A percentile compares a stretch with the other conserved stretches of the same genome.
phyloP scores from a whole-genome alignment of 2,797 vertebrate genomes.

The Linurgus olivaceus region DNA sequence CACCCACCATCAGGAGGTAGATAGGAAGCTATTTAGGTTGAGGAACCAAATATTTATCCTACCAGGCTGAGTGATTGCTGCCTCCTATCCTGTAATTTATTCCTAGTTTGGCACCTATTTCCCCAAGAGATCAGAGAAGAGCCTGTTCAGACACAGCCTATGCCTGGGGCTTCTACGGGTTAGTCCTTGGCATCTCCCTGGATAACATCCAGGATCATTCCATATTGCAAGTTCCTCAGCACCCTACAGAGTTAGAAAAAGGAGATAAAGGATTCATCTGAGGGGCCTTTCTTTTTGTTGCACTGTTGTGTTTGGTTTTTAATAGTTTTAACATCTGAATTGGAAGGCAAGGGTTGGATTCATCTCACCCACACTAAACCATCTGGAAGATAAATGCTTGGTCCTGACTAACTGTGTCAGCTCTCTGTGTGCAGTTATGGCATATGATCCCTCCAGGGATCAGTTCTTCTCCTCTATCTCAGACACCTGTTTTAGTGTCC shows the following conservation, averaged over 20 bases:
- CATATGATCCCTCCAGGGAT: neutral
- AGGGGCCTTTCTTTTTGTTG: neutral
- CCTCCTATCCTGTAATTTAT: neutral
- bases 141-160: neutral
- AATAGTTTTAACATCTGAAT: neutral
- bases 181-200: neutral
- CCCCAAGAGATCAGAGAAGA: neutral
- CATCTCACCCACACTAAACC: neutral
- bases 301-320: neutral
- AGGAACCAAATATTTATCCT: conserved; percentile 14
- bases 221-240: neutral
- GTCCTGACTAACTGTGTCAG: neutral
- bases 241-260: neutral
- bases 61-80: neutral
- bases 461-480: neutral
- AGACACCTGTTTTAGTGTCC: neutral
- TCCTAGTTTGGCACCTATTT: neutral
- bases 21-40: neutral
- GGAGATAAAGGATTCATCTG: neutral
- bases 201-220: neutral
- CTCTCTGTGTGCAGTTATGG: neutral
- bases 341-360: neutral
- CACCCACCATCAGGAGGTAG: neutral
- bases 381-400: neutral
- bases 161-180: neutral